Conservation (phyloP, 2,113 vertebrate species). For the Perca schrenkii region DNA sequence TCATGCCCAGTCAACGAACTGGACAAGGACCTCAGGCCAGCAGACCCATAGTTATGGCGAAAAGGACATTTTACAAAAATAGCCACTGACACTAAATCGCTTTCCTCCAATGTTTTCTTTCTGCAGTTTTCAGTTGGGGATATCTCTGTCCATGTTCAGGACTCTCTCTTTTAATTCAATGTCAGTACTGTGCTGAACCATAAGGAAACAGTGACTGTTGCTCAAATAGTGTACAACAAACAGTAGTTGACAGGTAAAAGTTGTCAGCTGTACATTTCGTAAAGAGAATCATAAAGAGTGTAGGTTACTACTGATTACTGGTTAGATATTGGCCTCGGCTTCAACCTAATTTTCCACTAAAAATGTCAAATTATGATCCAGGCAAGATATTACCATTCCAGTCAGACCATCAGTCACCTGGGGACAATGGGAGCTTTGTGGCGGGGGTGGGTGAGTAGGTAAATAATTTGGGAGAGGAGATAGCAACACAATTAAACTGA, state of each 20-base stretch:
- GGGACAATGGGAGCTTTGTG: conserved; percentile 66
- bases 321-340: conserved; percentile 7
- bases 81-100: conserved; percentile 55
- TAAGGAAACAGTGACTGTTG: background rate
- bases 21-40: conserved; percentile 64
- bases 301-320: background rate
- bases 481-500: conserved; percentile 76
- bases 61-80: conserved; percentile 55
- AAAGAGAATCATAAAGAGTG: background rate
- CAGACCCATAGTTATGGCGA: conserved; percentile 36
- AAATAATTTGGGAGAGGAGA: conserved; percentile 77
- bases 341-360: conserved; percentile 1
- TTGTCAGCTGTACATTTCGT: conserved; percentile 7
- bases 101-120: conserved; percentile 56
- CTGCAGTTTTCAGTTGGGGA: conserved; percentile 29
- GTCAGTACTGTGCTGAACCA: conserved; percentile 17
- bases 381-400: conserved; percentile 62
- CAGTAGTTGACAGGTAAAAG: conserved; percentile 1
- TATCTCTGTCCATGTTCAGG: conserved; percentile 16
- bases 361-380: conserved; percentile 38
- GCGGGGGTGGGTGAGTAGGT: conserved; percentile 70
- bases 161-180: conserved; percentile 20
- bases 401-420: conserved; percentile 56
- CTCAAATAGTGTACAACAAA: conserved; percentile 20
- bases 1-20: conserved; percentile 70